phyloP scores from a whole-genome alignment of 2,888 invertebrate species.

The Brenthis hecate region DNA sequence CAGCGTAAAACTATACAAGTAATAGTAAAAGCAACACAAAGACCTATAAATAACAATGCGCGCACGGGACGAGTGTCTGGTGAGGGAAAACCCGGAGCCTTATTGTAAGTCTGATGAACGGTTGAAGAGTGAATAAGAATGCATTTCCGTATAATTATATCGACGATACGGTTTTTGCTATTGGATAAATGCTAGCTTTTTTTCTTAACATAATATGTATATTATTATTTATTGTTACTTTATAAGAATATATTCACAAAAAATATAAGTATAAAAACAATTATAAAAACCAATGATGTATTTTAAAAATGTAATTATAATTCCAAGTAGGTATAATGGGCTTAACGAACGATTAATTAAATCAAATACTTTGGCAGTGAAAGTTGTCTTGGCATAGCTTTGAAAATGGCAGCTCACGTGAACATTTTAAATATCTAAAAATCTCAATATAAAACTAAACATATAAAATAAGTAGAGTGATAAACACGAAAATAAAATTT shows the following conservation, averaged over 20 bases:
- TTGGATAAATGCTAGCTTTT: no score
- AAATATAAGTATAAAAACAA: no score
- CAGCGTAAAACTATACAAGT: slow-evolving; percentile 9
- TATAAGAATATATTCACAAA: no score
- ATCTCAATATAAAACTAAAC: slow-evolving; percentile 11
- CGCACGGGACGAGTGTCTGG: background rate
- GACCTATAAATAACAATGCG: slow-evolving; percentile 19
- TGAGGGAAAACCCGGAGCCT: slow-evolving; percentile 4
- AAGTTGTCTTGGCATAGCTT: slow-evolving; percentile 29
- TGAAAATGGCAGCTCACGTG: slow-evolving; percentile 13
- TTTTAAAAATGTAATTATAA: background rate
- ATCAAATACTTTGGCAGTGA: slow-evolving; percentile 26
- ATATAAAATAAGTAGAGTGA: background rate
- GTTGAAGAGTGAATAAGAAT: slow-evolving; percentile 5
- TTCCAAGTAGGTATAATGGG: background rate
- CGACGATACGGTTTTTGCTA: no score
- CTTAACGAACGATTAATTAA: background rate
- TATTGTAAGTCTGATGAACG: slow-evolving; percentile 2
- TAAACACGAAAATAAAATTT: background rate
- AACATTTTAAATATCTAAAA: slow-evolving; percentile 17
- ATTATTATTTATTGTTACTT: no score
- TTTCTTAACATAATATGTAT: no score
- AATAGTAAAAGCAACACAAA: slow-evolving; percentile 22
- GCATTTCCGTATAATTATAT: background rate
- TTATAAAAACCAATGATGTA: no score